Conservation (phyloP, 2,888 invertebrate species). For the Margaritifera margaritifera region DNA sequence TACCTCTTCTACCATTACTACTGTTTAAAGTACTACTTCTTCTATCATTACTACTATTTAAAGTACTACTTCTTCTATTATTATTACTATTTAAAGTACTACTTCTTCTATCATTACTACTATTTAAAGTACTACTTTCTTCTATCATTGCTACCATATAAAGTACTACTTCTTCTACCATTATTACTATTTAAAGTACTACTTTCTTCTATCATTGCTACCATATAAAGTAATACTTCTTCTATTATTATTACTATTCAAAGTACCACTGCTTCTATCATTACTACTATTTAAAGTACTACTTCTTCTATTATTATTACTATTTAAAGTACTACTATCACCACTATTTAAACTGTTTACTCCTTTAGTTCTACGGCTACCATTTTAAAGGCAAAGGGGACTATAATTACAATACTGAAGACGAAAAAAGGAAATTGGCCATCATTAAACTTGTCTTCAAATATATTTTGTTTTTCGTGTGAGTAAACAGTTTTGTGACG, state of each 20-base stretch:
- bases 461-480: too few species aligned
- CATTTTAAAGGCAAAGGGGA: too few species aligned
- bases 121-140: too few species aligned
- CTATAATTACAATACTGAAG: too few species aligned
- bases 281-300: constrained; percentile 16
- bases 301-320: constrained; percentile 26
- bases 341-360: constrained; percentile 9
- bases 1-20: background rate
- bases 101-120: background rate
- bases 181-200: constrained; percentile 5
- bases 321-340: constrained; percentile 5
- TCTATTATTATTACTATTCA: background rate
- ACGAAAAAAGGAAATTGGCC: too few species aligned
- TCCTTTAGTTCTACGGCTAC: too few species aligned
- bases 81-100: constrained; percentile 15
- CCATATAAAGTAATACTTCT: background rate
- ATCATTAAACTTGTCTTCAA: too few species aligned
- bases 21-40: constrained; percentile 4
- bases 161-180: background rate
- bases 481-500: too few species aligned
- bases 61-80: constrained; percentile 22
- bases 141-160: background rate
- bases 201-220: background rate
- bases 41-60: constrained; percentile 21
- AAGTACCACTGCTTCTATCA: constrained; percentile 20